Conservation (phyloP, 2,113 vertebrate genomes). For the Zosterops pallidus region DNA sequence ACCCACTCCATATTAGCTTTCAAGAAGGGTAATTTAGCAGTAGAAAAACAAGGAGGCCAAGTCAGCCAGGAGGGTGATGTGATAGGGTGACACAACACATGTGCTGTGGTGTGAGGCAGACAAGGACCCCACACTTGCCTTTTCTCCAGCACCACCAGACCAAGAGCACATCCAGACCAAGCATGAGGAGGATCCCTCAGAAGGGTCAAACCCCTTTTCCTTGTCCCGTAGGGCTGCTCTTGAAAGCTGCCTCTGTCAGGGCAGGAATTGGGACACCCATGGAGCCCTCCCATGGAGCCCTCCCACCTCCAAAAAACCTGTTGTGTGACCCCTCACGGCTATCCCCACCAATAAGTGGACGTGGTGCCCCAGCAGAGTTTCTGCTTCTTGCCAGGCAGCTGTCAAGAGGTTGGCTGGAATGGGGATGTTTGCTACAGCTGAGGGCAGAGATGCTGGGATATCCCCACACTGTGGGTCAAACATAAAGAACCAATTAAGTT, state of each 20-base stretch:
- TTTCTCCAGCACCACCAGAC: background rate
- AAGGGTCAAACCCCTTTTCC: background rate
- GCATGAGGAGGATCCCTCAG: background rate
- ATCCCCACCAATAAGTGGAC: background rate
- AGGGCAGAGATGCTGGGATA: background rate
- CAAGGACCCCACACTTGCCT: background rate
- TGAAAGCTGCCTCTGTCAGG: background rate
- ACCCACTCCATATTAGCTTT: background rate
- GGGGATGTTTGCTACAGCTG: background rate
- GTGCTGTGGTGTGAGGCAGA: accelerated
- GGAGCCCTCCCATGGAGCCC: accelerated
- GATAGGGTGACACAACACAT: background rate
- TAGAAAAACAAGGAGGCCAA: background rate
- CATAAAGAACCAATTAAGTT: slow-evolving; percentile 8
- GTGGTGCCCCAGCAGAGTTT: background rate
- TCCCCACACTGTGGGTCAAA: background rate
- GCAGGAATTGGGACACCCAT: accelerated
- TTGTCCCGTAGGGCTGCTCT: background rate
- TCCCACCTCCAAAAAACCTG: accelerated
- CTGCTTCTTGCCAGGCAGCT: background rate
- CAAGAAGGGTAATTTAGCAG: background rate
- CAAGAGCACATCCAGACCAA: background rate
- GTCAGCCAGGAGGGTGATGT: background rate
- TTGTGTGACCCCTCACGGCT: background rate
- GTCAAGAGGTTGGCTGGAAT: background rate